Evolutionary conservation across 35 echinoderm and acorn worm genomes (phyloP), one percentile per base, ranked within the genome.

Genomic region (Chiridota heheva): DNA sequence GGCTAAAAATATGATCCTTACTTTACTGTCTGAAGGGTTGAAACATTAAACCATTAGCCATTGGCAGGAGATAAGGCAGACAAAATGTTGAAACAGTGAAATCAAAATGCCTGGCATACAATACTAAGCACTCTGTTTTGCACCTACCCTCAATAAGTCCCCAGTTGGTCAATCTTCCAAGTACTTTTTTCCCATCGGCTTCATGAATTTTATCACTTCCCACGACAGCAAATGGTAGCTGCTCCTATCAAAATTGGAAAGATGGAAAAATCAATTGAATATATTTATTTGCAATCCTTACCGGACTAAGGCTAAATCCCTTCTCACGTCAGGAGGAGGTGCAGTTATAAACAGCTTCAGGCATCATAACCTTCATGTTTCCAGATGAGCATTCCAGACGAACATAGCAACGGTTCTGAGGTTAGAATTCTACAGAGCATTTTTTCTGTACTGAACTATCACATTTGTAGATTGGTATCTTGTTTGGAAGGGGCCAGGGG

Each of bases 211-310:
- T 98, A 64, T 98, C 94, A 86, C 94, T 98, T 20, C 94, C 94
- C 2, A 98, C 94, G 1, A 98, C 94, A 61, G 94, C 94, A 91
- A 98, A 98, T 51, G 94, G 94, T 81, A 98, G 91, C 69, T 98
- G 89, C 40, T 84, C 88, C 93, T 97, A 84, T 24, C 7, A 44
- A 76, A 18, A 75, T 44, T 60, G 31, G 36, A 57, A 83, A 58
- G 47, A n/a, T 28, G 58, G 28, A 32, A 59, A 3, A 29, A 2
- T 15, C n/a, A 48, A 31, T 57, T 5, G 53, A 36, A 12, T 8
- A 51, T 12, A 51, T 12, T 51, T 51, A 51, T 51, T n/a, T 51
- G 8, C 47, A 51, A 51, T 12, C n/a, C n/a, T 51, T 12, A 51
- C 8, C n/a, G n/a, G 47, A 8, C 47, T 12, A 51, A 12, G 8